Evolutionary conservation across 2,888 invertebrate species (phyloP), one percentile per base, ranked within the genome.

Genomic region (Drosophila parthenogenetica): DNA sequence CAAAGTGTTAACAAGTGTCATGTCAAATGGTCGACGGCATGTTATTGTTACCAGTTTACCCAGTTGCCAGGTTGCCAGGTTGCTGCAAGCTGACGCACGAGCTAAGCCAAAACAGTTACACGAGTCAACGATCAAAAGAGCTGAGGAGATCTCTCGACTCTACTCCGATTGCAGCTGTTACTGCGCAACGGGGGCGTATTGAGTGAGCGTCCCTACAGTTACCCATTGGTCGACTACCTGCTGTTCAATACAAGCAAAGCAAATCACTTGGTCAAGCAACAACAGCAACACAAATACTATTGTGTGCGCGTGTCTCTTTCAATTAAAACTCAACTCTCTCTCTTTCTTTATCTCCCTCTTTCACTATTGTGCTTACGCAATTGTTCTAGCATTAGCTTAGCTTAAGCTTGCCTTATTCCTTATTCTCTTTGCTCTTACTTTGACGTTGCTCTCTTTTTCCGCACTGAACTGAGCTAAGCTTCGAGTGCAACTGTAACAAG

Each of bases 1-100:
- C 86, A 77, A 89, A 81, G 84, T 89, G 89, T 84, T 90, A 90
- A 90, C 90, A 90, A 90, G 90, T 90, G 90, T 87, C 81, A 70
- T 80, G 78, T 76, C 79, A 79, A 84, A 79, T 79, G 81, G 73
- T 70, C 66, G 64, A 61, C 25, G 43, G 42, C 40, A n/a, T 39
- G 14, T 10, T 37, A 8, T 19, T 35, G 35, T 35, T 19, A 19
- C 19, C 19, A 29, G 29, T 29, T 29, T 5, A 29, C 8, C 29
- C 29, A 29, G 17, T 11, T 37, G 35, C 19, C 17, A 35, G 32
- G n/a, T 17, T 19, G 29, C 25, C 2, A 25, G 25, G 25, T 25
- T 25, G 25, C 29, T 8, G 48, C 59, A 75, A 65, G 75, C 74
- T 75, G 71, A 66, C 63, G 69, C 79, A 80, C 73, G 77, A 69